These are phyloP conservation scores for Drosophila colorata DNA, from an alignment of 2,888 invertebrate species.

Conservation along the genomic window DNA sequence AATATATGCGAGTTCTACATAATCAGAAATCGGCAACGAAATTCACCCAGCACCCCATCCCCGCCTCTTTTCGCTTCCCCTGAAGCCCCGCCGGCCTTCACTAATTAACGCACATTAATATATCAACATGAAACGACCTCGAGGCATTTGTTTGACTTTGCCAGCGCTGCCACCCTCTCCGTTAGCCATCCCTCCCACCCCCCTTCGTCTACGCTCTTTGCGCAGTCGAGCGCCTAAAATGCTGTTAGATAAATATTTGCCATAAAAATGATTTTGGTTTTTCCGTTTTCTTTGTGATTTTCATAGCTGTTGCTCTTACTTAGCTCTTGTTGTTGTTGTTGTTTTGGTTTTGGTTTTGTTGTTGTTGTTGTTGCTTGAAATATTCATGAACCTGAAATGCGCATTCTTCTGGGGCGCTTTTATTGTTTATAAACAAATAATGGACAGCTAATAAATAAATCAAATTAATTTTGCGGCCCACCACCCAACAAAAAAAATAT, in stretches of 20 bases:
- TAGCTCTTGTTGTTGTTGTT: conserved; percentile 19
- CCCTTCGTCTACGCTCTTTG: neutral
- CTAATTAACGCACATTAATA: conserved; percentile 78
- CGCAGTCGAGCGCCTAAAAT: conserved; percentile 61
- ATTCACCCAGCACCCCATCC: neutral
- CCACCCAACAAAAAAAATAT: conserved; percentile 12
- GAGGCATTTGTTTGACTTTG: conserved; percentile 75
- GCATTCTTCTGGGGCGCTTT: conserved; percentile 65
- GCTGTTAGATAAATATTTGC: conserved; percentile 77
- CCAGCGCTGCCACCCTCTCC: conserved; percentile 1
- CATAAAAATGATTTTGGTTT: conserved; percentile 70
- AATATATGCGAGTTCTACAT: conserved; percentile 19
- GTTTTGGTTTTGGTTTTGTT: conserved; percentile 29
- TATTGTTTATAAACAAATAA: conserved; percentile 81
- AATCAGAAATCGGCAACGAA: conserved; percentile 32
- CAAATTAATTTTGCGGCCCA: conserved; percentile 58
- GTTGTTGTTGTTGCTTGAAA: conserved; percentile 55
- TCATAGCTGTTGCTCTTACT: conserved; percentile 38
- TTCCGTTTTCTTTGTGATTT: conserved; percentile 46
- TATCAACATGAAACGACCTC: conserved; percentile 75
- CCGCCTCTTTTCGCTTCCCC: neutral
- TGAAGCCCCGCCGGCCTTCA: conserved; percentile 41
- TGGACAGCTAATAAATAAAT: conserved; percentile 78
- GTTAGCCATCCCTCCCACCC: neutral
- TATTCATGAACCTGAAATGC: conserved; percentile 77